phyloP scores from a whole-genome alignment of 1,140 invertebrate species.

The Epicauta chinensis region DNA sequence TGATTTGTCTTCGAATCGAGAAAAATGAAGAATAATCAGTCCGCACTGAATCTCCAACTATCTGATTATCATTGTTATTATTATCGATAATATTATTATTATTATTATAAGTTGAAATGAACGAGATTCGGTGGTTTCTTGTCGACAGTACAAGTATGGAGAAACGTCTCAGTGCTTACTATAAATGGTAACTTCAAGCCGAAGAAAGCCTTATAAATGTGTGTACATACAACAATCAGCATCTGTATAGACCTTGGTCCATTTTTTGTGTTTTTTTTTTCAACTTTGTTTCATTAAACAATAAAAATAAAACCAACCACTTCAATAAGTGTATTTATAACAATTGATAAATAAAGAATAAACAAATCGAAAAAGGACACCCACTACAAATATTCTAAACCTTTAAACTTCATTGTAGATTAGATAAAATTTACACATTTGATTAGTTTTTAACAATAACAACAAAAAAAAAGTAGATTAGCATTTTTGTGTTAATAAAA shows the following conservation, averaged over 20 bases:
- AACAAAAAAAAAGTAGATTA: not conserved
- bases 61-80: not conserved
- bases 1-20: too few relatives aligned
- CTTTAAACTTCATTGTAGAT: not conserved
- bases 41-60: too few relatives aligned
- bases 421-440: not conserved
- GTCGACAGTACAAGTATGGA: slow-evolving; percentile 13
- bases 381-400: not conserved
- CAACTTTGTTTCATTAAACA: not conserved
- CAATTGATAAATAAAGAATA: too few relatives aligned
- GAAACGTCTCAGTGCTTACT: slow-evolving; percentile 14
- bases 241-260: slow-evolving; percentile 11
- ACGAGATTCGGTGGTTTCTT: not conserved
- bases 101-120: not conserved
- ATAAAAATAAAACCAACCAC: too few relatives aligned
- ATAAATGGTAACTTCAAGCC: slow-evolving; percentile 18
- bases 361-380: too few relatives aligned
- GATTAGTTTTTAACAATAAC: not conserved
- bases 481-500: too few relatives aligned
- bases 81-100: not conserved
- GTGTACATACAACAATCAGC: not conserved
- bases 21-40: too few relatives aligned
- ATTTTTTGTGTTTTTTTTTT: slow-evolving; percentile 1
- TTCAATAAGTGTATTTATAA: too few relatives aligned
- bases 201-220: slow-evolving; percentile 13